Conservation (phyloP, 2,797 vertebrate genomes). For the Artibeus lituratus region DNA sequence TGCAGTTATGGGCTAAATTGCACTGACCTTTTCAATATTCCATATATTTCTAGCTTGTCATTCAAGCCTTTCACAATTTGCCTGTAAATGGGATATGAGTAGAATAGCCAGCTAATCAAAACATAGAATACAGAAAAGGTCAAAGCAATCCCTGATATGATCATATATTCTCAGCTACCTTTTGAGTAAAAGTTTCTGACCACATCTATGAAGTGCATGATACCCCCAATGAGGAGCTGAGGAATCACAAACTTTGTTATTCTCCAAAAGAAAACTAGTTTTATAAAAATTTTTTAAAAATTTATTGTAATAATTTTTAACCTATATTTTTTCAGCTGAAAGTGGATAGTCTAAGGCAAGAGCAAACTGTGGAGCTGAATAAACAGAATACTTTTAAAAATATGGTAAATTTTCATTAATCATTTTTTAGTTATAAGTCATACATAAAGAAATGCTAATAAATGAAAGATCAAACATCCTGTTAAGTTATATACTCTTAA, state of each 20-base stretch:
- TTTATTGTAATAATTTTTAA: neutral
- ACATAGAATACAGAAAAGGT: constrained; percentile 78
- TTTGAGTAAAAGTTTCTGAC: constrained; percentile 31
- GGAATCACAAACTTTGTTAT: constrained; percentile 37
- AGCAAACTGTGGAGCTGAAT: neutral
- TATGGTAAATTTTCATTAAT: neutral
- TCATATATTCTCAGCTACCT: constrained; percentile 47
- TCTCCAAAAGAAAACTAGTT: neutral
- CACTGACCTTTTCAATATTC: constrained; percentile 80
- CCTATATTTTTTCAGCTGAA: neutral
- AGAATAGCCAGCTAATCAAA: constrained; percentile 70
- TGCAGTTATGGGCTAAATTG: constrained; percentile 72
- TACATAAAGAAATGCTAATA: neutral
- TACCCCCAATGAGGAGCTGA: neutral
- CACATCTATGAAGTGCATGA: constrained; percentile 36
- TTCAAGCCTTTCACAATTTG: constrained; percentile 57
- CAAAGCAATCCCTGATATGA: constrained; percentile 54
- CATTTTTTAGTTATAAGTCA: neutral
- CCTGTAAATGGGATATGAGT: constrained; percentile 64
- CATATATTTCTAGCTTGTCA: constrained; percentile 63
- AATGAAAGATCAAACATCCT: neutral
- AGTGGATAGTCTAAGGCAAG: neutral
- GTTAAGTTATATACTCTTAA: constrained; percentile 25
- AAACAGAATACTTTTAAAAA: neutral
- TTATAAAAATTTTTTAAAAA: neutral